These are phyloP conservation scores for Pomacea canaliculata DNA, from an alignment of 2,888 invertebrate genomes.

Conservation along the genomic window DNA sequence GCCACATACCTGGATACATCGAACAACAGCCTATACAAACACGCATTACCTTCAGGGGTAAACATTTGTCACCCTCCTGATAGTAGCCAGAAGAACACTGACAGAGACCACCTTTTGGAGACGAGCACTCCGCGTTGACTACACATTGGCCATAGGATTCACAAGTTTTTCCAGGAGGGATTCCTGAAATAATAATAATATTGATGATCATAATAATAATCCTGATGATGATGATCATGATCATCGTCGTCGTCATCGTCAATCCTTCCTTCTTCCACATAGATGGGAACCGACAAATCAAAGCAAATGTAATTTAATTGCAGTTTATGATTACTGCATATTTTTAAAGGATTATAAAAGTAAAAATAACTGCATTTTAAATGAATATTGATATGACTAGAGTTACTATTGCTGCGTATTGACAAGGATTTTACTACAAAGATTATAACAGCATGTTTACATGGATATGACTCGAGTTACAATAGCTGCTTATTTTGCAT, in stretches of 20 bases:
- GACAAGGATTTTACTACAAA: no score
- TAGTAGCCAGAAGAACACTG: slow-evolving; percentile 14
- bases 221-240: not conserved
- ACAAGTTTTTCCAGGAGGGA: slow-evolving; percentile 18
- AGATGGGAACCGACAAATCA: not conserved
- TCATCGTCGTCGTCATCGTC: slow-evolving; percentile 2
- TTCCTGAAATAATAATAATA: not conserved
- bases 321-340: no score
- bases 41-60: slow-evolving; percentile 7
- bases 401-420: no score
- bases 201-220: not conserved
- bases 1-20: no score
- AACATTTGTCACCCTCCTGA: slow-evolving; percentile 17
- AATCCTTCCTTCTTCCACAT: not conserved
- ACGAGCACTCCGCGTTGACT: slow-evolving; percentile 24
- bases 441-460: no score
- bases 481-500: no score
- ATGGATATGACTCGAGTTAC: no score
- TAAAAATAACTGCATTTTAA: no score
- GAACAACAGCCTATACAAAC: no score
- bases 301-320: no score
- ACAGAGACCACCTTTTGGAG: slow-evolving; percentile 8
- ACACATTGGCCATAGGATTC: slow-evolving; percentile 20
- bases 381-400: no score
- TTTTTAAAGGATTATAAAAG: no score